Evolutionary conservation across 2,888 invertebrate genomes (phyloP).

Genomic region (Ectemnius continuus): DNA sequence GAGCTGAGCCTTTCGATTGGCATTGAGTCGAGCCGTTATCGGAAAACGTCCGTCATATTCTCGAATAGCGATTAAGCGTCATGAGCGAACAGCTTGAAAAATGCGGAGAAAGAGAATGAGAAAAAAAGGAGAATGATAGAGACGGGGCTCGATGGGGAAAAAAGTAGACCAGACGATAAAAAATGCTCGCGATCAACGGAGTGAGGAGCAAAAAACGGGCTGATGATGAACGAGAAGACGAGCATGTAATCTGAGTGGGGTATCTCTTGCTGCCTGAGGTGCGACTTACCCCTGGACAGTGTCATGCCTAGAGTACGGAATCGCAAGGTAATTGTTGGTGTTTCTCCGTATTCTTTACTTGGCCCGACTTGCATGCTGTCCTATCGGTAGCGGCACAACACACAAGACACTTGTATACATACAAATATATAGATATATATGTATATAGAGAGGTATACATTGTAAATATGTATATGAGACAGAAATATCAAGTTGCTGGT

Average conservation of each 20-base stretch:
- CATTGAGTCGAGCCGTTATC: too few species aligned
- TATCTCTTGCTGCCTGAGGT: conserved; percentile 71
- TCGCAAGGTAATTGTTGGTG: conserved; percentile 76
- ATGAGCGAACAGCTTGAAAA: too few species aligned
- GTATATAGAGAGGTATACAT: conserved; percentile 14
- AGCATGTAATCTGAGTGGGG: conserved; percentile 43
- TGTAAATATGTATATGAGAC: conserved; percentile 26
- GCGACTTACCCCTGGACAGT: conserved; percentile 77
- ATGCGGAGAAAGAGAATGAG: too few species aligned
- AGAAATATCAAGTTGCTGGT: conserved; percentile 23
- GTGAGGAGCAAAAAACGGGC: conserved; percentile 36
- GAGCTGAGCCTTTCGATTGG: too few species aligned
- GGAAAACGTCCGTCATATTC: too few species aligned
- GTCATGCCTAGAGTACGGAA: conserved; percentile 77
- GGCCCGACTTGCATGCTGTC: conserved; percentile 78
- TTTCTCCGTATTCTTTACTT: conserved; percentile 77
- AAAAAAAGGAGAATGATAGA: too few species aligned
- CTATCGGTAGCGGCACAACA: conserved; percentile 77
- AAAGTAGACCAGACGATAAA: conserved; percentile 34
- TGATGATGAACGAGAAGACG: conserved; percentile 56
- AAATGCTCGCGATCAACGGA: conserved; percentile 39
- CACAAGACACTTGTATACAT: conserved; percentile 76
- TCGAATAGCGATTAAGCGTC: too few species aligned
- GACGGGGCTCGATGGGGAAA: not conserved
- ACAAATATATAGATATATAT: conserved; percentile 56